These are phyloP conservation scores for Zaprionus kolodkinae DNA, from an alignment of 1,140 invertebrate genomes.

Conservation along the genomic window DNA sequence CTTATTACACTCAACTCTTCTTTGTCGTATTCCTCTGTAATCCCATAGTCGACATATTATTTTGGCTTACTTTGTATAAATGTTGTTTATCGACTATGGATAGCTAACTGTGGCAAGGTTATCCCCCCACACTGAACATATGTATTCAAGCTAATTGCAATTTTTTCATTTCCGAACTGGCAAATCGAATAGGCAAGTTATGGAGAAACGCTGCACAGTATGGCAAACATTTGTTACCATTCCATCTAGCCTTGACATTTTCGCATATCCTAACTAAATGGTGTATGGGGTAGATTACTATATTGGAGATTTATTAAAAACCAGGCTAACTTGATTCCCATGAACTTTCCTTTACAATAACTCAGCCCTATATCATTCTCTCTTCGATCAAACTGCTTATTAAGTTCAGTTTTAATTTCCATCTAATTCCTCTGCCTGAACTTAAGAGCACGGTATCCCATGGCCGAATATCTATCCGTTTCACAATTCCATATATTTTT, in stretches of 20 bases:
- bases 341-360: background rate
- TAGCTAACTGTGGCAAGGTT: background rate
- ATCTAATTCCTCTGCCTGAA: background rate
- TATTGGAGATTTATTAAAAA: too few relatives aligned
- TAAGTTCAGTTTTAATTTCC: background rate
- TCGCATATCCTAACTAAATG: background rate
- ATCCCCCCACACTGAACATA: constrained; percentile 27
- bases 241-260: constrained; percentile 55
- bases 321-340: background rate
- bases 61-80: background rate
- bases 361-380: too few relatives aligned
- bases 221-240: background rate
- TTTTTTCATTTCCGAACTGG: constrained; percentile 30
- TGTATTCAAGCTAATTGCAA: constrained; percentile 72
- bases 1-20: background rate
- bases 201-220: background rate
- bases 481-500: background rate
- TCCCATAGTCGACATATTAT: background rate
- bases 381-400: background rate
- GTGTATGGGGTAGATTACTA: background rate
- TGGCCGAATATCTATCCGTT: background rate
- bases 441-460: background rate
- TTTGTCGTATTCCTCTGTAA: background rate
- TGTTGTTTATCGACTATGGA: background rate
- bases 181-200: constrained; percentile 33